phyloP scores from a whole-genome alignment of 2,888 invertebrate species.

The Augochlorella aurata region DNA sequence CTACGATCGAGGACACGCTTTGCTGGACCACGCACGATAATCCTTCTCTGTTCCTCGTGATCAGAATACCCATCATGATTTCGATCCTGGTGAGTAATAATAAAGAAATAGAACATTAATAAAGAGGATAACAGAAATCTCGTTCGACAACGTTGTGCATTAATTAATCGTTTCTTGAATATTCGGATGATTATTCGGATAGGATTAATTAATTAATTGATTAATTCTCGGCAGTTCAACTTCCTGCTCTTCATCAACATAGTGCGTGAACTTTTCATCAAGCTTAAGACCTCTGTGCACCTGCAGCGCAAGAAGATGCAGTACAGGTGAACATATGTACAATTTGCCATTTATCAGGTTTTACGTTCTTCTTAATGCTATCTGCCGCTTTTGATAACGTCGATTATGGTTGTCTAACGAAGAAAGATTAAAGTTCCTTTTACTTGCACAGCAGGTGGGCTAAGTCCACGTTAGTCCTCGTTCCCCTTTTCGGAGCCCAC shows the following conservation, averaged over 20 bases:
- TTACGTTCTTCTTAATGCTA: not conserved
- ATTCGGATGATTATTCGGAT: not conserved
- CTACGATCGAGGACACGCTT: conserved; percentile 83
- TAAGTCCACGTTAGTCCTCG: conserved; percentile 86
- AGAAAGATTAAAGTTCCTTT: not conserved
- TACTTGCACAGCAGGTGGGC: conserved; percentile 83
- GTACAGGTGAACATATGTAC: conserved; percentile 83
- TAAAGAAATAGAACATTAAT: no score
- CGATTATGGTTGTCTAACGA: not conserved
- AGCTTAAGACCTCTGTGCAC: conserved; percentile 84
- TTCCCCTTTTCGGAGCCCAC: conserved; percentile 87
- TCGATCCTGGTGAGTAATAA: conserved; percentile 84
- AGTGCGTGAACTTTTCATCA: conserved; percentile 83
- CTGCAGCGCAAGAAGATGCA: conserved; percentile 84
- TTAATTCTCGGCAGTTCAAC: conserved; percentile 82
- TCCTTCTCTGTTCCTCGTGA: conserved; percentile 82
- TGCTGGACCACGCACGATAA: conserved; percentile 85
- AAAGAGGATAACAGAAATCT: no score
- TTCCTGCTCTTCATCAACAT: conserved; percentile 86
- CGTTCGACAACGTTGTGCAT: no score
- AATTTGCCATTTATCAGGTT: not conserved
- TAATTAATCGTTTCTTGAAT: no score
- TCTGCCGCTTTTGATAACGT: not conserved
- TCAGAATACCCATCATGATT: conserved; percentile 84
- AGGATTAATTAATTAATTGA: not conserved